These are phyloP conservation scores for Melanotaenia trifasciata DNA, from an alignment of 2,797 vertebrate species.

Conservation along the genomic window DNA sequence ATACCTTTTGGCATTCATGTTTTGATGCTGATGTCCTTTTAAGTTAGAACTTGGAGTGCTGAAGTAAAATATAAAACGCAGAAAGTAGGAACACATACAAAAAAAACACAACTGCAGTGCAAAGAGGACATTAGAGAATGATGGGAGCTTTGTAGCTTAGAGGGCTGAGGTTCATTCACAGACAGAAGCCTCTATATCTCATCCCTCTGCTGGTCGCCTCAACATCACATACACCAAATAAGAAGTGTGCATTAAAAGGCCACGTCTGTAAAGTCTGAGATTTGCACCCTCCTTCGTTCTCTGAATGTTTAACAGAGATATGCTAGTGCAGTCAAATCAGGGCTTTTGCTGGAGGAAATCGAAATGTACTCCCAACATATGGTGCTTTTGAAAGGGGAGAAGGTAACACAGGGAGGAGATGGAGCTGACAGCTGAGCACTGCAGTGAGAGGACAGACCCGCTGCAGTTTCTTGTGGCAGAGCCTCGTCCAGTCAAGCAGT, in stretches of 20 bases:
- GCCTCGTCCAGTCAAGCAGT: constrained; percentile 43
- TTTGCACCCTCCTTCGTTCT: constrained; percentile 16
- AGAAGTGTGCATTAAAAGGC: constrained; percentile 30
- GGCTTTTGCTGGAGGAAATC: constrained; percentile 23
- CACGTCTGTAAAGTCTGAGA: constrained; percentile 21
- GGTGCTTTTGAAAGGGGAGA: constrained; percentile 33
- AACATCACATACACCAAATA: constrained; percentile 37
- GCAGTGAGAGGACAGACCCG: constrained; percentile 48
- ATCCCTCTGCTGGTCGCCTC: constrained; percentile 32
- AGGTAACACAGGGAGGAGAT: constrained; percentile 23
- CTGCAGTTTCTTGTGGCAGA: constrained; percentile 43
- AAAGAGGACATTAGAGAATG: constrained; percentile 18
- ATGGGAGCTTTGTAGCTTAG: constrained; percentile 12
- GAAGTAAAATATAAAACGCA: constrained; percentile 14
- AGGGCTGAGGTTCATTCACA: constrained; percentile 20
- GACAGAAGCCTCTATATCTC: constrained; percentile 28
- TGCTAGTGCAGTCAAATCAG: constrained; percentile 21
- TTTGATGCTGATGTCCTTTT: constrained; percentile 37
- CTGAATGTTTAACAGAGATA: constrained; percentile 37
- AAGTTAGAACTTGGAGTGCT: constrained; percentile 29
- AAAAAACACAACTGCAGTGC: constrained; percentile 1
- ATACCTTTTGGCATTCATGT: constrained; percentile 29
- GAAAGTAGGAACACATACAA: background rate
- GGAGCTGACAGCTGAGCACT: constrained; percentile 46
- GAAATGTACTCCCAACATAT: constrained; percentile 20